Evolutionary conservation across 2,113 vertebrate genomes (phyloP).

Genomic region (Oryzias melastigma): DNA sequence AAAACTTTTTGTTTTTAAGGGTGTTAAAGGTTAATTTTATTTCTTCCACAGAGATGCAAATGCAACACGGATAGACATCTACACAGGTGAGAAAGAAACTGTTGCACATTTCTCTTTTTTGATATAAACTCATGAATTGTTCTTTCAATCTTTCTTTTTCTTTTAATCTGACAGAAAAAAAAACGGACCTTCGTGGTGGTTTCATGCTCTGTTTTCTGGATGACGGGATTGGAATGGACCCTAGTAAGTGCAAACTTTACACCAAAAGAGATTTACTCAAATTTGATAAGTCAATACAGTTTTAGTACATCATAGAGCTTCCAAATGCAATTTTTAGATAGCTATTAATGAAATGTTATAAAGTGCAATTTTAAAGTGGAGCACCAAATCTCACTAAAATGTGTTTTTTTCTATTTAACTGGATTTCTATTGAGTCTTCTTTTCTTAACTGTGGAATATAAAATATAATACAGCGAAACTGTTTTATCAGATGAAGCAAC

Average conservation of each 20-base stretch:
- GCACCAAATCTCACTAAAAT: too few species aligned
- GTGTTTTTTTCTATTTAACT: too few species aligned
- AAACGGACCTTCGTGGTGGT: slow-evolving; percentile 86
- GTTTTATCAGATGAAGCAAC: slow-evolving; percentile 86
- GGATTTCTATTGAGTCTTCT: too few species aligned
- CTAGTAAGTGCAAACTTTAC: slow-evolving; percentile 82
- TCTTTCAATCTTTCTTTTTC: slow-evolving; percentile 7
- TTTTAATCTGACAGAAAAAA: slow-evolving; percentile 76
- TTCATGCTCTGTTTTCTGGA: slow-evolving; percentile 98
- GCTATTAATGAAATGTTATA: too few species aligned
- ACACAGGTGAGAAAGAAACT: slow-evolving; percentile 80
- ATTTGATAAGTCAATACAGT: too few species aligned
- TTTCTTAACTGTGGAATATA: too few species aligned
- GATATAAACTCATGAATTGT: not conserved
- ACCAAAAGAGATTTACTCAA: too few species aligned
- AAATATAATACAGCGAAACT: not conserved
- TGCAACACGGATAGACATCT: slow-evolving; percentile 96
- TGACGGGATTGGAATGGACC: slow-evolving; percentile 96
- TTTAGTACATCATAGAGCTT: too few species aligned
- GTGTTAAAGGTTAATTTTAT: not conserved
- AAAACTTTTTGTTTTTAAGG: not conserved
- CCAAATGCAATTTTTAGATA: too few species aligned
- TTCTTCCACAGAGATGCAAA: slow-evolving; percentile 87
- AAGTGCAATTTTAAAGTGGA: too few species aligned
- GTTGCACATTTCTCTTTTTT: not conserved